Percentiles rank a stretch among this genome's conserved stretches.
Evolutionary conservation across 2,888 invertebrate genomes (phyloP).

Genomic region (Augiades crinisus): DNA sequence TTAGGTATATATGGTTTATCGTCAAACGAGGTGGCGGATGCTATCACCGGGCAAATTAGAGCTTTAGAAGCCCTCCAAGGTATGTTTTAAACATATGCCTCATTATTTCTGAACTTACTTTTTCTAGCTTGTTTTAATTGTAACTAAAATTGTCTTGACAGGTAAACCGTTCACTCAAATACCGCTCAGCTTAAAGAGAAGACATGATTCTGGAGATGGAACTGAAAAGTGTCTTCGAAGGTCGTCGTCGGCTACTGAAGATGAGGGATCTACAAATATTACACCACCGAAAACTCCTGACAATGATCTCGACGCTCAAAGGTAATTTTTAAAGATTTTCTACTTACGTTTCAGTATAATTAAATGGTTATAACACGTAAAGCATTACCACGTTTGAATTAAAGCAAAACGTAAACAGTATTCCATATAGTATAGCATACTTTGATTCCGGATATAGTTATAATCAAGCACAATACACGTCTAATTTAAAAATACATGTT

Average conservation of each 20-base stretch:
- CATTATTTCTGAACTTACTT: too few species aligned
- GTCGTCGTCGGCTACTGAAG: conserved; percentile 75
- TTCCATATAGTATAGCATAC: neutral
- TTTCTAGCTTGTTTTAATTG: too few species aligned
- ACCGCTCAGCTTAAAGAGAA: conserved; percentile 65
- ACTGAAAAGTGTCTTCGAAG: conserved; percentile 62
- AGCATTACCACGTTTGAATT: too few species aligned
- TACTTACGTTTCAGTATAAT: neutral
- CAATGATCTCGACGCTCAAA: conserved; percentile 69
- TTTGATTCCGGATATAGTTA: neutral
- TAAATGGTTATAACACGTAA: too few species aligned
- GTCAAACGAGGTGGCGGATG: conserved; percentile 85
- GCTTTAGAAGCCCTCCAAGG: conserved; percentile 87
- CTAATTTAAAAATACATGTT: too few species aligned
- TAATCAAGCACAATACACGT: too few species aligned
- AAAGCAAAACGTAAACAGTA: neutral
- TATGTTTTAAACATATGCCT: too few species aligned
- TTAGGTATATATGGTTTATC: conserved; percentile 89
- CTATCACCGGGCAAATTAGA: conserved; percentile 84
- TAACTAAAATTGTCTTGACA: conserved; percentile 32
- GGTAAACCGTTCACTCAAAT: conserved; percentile 73
- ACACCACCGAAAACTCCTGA: conserved; percentile 78
- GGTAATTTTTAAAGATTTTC: conserved; percentile 41
- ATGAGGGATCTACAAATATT: conserved; percentile 73
- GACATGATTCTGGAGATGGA: conserved; percentile 70